phyloP scores from a whole-genome alignment of 1,140 invertebrate genomes.

The Bemisia tabaci region DNA sequence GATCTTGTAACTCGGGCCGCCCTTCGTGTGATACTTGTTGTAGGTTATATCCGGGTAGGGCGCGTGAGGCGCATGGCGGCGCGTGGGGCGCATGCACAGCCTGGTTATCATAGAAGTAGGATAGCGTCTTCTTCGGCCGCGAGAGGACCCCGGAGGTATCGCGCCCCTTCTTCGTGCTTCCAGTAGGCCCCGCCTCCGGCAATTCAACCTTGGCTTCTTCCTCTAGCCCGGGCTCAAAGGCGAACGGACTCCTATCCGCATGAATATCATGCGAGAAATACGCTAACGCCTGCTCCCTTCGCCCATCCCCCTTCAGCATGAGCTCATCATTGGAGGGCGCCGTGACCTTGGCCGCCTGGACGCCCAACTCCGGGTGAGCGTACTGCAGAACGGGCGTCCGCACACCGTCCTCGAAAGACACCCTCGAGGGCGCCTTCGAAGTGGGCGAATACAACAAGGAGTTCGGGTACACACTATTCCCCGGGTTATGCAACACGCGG shows the following conservation, averaged over 20 bases:
- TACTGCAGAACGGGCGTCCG: conserved; percentile 59
- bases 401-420: conserved; percentile 48
- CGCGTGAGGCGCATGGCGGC: background rate
- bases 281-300: conserved; percentile 21
- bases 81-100: conserved; percentile 8
- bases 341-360: conserved; percentile 46
- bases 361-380: conserved; percentile 59
- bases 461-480: conserved; percentile 43
- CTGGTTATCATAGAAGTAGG: conserved; percentile 19
- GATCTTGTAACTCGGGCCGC: conserved; percentile 14
- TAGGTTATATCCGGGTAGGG: conserved; percentile 9
- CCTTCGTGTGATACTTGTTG: conserved; percentile 20
- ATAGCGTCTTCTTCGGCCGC: conserved; percentile 31
- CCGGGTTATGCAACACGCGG: conserved; percentile 49
- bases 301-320: conserved; percentile 20
- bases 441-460: conserved; percentile 43
- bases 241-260: conserved; percentile 31
- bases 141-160: conserved; percentile 17
- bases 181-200: background rate
- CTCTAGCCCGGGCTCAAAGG: conserved; percentile 29
- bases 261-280: conserved; percentile 29
- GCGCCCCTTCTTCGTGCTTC: conserved; percentile 13
- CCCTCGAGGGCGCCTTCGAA: conserved; percentile 29
- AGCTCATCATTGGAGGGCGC: conserved; percentile 30
- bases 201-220: too few species aligned